A percentile compares a stretch with the other conserved stretches of the same genome.
These are phyloP conservation scores for Hyperoplus lanceolatus DNA, from an alignment of 2,797 vertebrate species.

Conservation along the genomic window DNA sequence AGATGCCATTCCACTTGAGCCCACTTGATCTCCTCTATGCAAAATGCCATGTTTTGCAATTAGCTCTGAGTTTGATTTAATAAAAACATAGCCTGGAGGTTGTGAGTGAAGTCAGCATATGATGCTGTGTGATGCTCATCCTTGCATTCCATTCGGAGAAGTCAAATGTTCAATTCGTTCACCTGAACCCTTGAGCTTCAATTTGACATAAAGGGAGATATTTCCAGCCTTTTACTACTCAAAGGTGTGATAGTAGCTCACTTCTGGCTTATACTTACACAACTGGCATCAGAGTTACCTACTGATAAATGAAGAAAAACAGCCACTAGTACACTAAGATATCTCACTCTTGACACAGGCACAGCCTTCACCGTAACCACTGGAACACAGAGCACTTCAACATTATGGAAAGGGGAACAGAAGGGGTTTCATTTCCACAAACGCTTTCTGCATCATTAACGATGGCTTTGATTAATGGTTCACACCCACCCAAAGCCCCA, in stretches of 20 bases:
- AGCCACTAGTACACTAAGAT: neutral
- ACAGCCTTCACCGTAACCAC: conserved; percentile 40
- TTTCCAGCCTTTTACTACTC: neutral
- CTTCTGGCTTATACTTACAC: conserved; percentile 1
- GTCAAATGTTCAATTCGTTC: conserved; percentile 54
- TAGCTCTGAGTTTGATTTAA: conserved; percentile 70
- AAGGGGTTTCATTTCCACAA: conserved; percentile 81
- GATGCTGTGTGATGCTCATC: conserved; percentile 26
- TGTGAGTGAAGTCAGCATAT: conserved; percentile 31
- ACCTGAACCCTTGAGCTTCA: conserved; percentile 29
- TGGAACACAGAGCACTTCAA: conserved; percentile 61
- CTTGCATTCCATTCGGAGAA: conserved; percentile 15
- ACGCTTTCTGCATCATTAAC: conserved; percentile 81
- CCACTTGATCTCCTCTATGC: conserved; percentile 64
- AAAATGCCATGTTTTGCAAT: conserved; percentile 65
- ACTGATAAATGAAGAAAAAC: conserved; percentile 20
- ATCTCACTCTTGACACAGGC: conserved; percentile 17
- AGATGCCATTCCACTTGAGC: conserved; percentile 61
- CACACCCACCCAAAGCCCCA: conserved; percentile 77
- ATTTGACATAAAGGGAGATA: conserved; percentile 21
- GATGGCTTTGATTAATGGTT: conserved; percentile 84
- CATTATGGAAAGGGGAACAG: conserved; percentile 70
- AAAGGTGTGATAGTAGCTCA: neutral
- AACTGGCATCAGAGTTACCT: neutral
- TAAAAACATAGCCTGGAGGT: conserved; percentile 66